phyloP scores from a whole-genome alignment of 2,113 vertebrate genomes.

The Struthidea cinerea region DNA sequence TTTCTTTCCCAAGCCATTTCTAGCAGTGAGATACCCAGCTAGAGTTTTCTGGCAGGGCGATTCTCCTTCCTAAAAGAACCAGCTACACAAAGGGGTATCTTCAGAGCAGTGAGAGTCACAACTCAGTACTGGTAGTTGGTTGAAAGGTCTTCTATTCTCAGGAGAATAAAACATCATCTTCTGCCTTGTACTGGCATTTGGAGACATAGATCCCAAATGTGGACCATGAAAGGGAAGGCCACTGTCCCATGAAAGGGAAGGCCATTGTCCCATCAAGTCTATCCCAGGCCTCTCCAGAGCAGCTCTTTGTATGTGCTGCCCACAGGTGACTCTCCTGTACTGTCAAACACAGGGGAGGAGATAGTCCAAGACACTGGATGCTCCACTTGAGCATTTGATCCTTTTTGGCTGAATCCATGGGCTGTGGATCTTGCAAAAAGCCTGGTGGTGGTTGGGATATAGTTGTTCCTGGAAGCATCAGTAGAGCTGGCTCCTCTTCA shows the following conservation, averaged over 20 bases:
- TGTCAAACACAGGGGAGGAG: neutral
- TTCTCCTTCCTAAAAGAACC: neutral
- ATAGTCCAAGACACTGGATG: neutral
- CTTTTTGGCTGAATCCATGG: neutral
- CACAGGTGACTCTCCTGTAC: neutral
- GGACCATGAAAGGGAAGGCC: neutral
- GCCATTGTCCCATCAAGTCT: neutral
- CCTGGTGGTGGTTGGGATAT: neutral
- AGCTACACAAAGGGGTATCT: neutral
- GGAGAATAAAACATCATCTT: neutral
- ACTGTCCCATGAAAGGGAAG: neutral
- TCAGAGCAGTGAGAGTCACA: neutral
- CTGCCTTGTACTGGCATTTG: neutral
- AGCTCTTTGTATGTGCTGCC: neutral
- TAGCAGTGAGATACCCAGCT: neutral
- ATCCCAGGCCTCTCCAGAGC: neutral
- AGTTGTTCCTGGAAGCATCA: neutral
- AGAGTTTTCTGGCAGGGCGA: neutral
- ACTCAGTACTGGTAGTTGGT: neutral
- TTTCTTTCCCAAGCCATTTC: neutral
- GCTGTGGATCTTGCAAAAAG: neutral
- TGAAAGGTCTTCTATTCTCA: neutral
- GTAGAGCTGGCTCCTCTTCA: neutral
- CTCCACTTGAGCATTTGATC: neutral
- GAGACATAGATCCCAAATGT: neutral